Conservation (phyloP, 2,113 vertebrate genomes). For the Odontesthes bonariensis region DNA sequence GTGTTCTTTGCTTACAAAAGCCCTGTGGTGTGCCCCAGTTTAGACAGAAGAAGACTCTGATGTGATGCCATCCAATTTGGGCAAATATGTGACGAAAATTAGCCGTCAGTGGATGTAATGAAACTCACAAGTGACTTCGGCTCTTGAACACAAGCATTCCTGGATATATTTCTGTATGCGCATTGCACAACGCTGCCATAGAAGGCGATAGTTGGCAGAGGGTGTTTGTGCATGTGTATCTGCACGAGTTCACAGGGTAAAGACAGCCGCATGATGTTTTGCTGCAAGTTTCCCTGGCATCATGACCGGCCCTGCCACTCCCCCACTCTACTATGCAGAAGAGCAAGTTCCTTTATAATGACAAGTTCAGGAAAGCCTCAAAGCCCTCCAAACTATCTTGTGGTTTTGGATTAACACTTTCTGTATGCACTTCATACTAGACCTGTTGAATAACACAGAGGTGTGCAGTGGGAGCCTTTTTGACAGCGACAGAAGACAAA, state of each 20-base stretch:
- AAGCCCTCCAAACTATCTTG: slow-evolving; percentile 8
- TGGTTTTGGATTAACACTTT: slow-evolving; percentile 8
- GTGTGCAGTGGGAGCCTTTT: not conserved
- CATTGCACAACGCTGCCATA: slow-evolving; percentile 26
- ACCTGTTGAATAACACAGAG: slow-evolving; percentile 3
- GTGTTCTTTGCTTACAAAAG: slow-evolving; percentile 51
- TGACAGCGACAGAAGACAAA: slow-evolving; percentile 13
- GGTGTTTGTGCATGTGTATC: slow-evolving; percentile 35
- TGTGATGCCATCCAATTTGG: slow-evolving; percentile 46
- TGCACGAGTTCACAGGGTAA: slow-evolving; percentile 60
- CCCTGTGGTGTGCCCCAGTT: slow-evolving; percentile 38
- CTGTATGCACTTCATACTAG: slow-evolving; percentile 3
- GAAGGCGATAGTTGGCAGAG: slow-evolving; percentile 25
- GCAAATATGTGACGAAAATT: slow-evolving; percentile 57
- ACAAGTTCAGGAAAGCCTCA: slow-evolving; percentile 35
- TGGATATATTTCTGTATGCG: slow-evolving; percentile 25
- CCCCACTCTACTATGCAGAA: slow-evolving; percentile 18
- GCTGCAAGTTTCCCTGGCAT: slow-evolving; percentile 62
- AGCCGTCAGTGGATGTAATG: slow-evolving; percentile 33
- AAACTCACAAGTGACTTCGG: slow-evolving; percentile 37
- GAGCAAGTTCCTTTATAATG: slow-evolving; percentile 23
- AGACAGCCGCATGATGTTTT: slow-evolving; percentile 78
- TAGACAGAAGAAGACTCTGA: slow-evolving; percentile 27
- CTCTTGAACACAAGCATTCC: slow-evolving; percentile 36
- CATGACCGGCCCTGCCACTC: slow-evolving; percentile 1